A percentile compares a stretch with the other conserved stretches of the same genome.
Evolutionary conservation across 2,888 invertebrate species (phyloP).

Genomic region (Mamestra brassicae): DNA sequence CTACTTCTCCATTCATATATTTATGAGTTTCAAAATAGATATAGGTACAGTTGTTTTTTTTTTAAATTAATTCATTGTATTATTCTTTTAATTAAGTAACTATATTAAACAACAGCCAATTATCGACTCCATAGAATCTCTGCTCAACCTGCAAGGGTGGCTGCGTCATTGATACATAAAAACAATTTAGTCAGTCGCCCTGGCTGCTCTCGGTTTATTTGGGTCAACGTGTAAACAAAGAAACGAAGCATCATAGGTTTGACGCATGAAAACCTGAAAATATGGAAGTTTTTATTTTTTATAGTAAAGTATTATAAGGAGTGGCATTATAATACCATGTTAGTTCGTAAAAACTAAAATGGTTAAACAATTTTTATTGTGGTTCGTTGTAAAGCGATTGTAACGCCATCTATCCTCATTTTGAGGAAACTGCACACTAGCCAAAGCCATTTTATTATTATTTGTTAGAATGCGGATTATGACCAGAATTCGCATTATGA

Average conservation of each 20-base stretch:
- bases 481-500: not conserved
- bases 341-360: not conserved
- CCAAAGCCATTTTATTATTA: not conserved
- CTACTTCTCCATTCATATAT: no score
- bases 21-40: no score
- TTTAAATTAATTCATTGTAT: not conserved
- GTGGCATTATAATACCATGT: not conserved
- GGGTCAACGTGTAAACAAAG: slow-evolving; percentile 57
- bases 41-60: not conserved
- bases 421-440: not conserved
- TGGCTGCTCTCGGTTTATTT: slow-evolving; percentile 37
- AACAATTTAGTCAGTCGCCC: slow-evolving; percentile 44
- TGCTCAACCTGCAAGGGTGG: slow-evolving; percentile 22
- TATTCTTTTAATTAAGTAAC: not conserved
- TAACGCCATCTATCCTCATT: slow-evolving; percentile 27
- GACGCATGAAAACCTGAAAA: not conserved
- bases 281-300: not conserved
- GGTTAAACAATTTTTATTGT: not conserved
- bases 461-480: not conserved
- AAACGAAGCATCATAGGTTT: slow-evolving; percentile 11
- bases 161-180: slow-evolving; percentile 49
- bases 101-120: not conserved
- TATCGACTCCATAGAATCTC: slow-evolving; percentile 4
- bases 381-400: not conserved
- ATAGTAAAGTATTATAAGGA: no score